A percentile compares a stretch with the other conserved stretches of the same genome.
Conservation (phyloP, 1,140 invertebrate genomes). For the Penaeus vannamei region DNA sequence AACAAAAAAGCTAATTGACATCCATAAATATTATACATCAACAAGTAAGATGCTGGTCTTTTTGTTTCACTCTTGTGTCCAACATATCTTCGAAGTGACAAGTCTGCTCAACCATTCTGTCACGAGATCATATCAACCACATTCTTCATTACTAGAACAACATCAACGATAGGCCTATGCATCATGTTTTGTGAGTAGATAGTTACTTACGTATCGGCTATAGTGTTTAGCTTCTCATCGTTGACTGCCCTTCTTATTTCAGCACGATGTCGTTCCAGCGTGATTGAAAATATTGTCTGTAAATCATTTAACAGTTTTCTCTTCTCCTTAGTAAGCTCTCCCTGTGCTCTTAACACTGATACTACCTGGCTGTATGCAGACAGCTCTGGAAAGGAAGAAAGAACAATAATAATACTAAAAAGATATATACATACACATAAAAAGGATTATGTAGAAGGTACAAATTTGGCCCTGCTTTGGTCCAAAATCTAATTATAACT, state of each 20-base stretch:
- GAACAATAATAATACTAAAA: conserved; percentile 65
- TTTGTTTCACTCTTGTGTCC: too few relatives aligned
- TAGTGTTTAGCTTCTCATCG: conserved; percentile 89
- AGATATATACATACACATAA: neutral
- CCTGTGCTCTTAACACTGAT: conserved; percentile 91
- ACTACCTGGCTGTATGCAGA: conserved; percentile 92
- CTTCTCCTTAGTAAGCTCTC: conserved; percentile 86
- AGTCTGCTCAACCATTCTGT: neutral
- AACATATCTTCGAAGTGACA: too few relatives aligned
- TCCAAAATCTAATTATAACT: too few relatives aligned
- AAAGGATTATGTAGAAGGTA: neutral
- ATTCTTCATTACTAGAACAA: too few relatives aligned
- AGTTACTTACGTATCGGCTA: conserved; percentile 76
- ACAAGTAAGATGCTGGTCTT: too few relatives aligned
- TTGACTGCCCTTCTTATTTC: conserved; percentile 91
- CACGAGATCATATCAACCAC: neutral
- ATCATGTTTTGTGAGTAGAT: too few relatives aligned
- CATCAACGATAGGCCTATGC: too few relatives aligned
- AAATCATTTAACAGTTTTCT: conserved; percentile 87
- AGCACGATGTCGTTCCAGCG: conserved; percentile 89
- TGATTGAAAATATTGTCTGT: conserved; percentile 86
- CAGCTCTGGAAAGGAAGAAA: conserved; percentile 79
- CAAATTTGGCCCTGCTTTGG: too few relatives aligned
- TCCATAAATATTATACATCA: neutral
- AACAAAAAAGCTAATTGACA: neutral